Conservation (phyloP, 1,140 invertebrate species). For the Zaprionus ghesquierei region DNA sequence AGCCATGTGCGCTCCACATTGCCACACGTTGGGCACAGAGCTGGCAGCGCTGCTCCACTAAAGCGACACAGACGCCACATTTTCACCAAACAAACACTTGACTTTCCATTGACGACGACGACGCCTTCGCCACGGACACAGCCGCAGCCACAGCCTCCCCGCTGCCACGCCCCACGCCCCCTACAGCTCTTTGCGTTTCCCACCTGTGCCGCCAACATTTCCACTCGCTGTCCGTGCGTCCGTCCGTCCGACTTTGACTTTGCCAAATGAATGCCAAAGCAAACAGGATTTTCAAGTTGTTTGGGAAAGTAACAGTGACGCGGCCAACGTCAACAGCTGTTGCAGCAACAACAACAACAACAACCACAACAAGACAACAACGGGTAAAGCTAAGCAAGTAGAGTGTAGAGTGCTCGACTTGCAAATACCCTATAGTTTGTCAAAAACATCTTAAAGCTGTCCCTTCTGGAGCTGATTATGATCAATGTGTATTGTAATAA, state of each 20-base stretch:
- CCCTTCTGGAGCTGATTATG: too few species aligned
- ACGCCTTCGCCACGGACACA: not conserved
- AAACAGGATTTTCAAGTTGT: constrained; percentile 73
- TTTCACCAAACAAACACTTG: constrained; percentile 40
- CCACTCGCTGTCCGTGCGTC: not conserved
- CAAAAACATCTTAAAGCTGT: too few species aligned
- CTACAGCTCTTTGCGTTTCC: not conserved
- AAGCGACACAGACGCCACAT: constrained; percentile 9
- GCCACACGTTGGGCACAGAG: not conserved
- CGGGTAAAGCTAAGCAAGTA: not conserved
- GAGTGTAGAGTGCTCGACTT: not conserved
- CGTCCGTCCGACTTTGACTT: constrained; percentile 43
- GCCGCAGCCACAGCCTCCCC: not conserved
- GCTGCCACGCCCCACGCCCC: not conserved
- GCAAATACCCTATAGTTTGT: too few species aligned
- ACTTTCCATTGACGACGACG: constrained; percentile 42
- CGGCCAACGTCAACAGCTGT: constrained; percentile 53
- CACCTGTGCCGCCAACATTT: not conserved
- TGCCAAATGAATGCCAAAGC: constrained; percentile 45
- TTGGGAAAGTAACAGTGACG: constrained; percentile 51
- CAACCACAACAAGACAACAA: not conserved
- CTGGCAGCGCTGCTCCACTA: constrained; percentile 32
- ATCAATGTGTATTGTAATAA: too few species aligned
- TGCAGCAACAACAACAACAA: constrained; percentile 31
- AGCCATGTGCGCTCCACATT: not conserved